A percentile compares a stretch with the other conserved stretches of the same genome.
Conservation (phyloP, 2,113 vertebrate species). For the Mustela nigripes region DNA sequence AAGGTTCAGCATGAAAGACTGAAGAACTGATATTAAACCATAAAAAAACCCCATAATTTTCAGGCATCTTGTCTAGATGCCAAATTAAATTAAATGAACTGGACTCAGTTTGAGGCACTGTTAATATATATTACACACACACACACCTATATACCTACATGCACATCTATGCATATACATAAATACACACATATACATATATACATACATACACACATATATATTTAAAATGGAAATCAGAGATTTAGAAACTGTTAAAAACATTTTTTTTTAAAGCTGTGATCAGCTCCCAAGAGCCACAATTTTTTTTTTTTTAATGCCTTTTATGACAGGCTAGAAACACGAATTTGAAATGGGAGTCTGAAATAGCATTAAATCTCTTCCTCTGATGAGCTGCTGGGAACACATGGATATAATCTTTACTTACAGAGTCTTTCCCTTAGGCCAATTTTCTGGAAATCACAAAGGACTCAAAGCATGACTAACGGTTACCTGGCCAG, state of each 20-base stretch:
- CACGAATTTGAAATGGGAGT: constrained; percentile 61
- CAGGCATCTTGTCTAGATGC: constrained; percentile 59
- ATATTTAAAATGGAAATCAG: not conserved
- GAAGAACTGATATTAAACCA: constrained; percentile 63
- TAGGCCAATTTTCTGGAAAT: constrained; percentile 67
- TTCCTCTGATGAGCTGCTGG: constrained; percentile 62
- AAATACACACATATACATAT: not conserved
- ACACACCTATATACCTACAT: fast-evolving
- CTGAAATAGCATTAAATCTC: constrained; percentile 69
- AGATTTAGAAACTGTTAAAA: constrained; percentile 37
- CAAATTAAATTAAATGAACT: constrained; percentile 70
- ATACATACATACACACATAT: not conserved
- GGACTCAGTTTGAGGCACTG: not conserved
- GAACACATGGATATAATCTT: constrained; percentile 55
- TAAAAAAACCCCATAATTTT: not conserved
- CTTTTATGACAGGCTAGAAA: constrained; percentile 63
- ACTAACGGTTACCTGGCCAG: constrained; percentile 65
- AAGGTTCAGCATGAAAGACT: constrained; percentile 68
- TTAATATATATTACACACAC: not conserved
- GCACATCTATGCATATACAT: not conserved
- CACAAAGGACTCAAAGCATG: constrained; percentile 58
- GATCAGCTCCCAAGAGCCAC: constrained; percentile 23
- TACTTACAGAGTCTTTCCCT: constrained; percentile 66
- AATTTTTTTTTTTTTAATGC: constrained; percentile 42
- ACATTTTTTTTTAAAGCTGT: not conserved